A percentile compares a stretch with the other conserved stretches of the same genome.
Evolutionary conservation across 2,888 invertebrate species (phyloP).

Genomic region (Mycalesis mineus): DNA sequence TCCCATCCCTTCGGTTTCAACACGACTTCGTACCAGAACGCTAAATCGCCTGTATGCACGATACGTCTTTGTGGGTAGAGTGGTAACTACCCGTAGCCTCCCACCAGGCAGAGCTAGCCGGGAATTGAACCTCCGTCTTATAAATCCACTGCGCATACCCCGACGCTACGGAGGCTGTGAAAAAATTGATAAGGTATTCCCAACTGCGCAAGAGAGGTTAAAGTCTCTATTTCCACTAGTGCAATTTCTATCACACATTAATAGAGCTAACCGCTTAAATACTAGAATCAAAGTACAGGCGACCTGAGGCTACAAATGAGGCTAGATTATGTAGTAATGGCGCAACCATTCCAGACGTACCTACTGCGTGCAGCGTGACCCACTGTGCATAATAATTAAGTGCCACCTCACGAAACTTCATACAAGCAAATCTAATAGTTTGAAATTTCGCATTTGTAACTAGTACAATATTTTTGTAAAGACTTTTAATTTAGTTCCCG

Average conservation of each 20-base stretch:
- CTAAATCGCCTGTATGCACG: no score
- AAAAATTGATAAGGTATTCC: no score
- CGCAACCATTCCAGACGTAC: slow-evolving; percentile 47
- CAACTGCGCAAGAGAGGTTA: background rate
- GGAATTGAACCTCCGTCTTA: no score
- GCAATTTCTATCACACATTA: background rate
- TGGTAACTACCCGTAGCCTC: no score
- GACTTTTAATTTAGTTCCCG: no score
- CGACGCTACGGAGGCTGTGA: no score
- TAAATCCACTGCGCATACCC: no score
- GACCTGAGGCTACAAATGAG: slow-evolving; percentile 47
- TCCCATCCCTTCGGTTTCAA: no score
- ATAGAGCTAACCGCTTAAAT: background rate
- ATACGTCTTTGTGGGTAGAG: no score
- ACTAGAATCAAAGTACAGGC: slow-evolving; percentile 5
- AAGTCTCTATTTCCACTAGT: background rate
- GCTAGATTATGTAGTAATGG: slow-evolving; percentile 59
- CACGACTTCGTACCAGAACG: no score
- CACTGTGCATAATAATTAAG: slow-evolving; percentile 24
- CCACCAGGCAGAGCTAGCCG: no score
- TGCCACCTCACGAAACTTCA: slow-evolving; percentile 2
- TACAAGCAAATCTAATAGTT: background rate
- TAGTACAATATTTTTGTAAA: background rate
- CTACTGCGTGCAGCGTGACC: slow-evolving; percentile 36
- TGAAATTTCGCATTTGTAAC: background rate